A percentile compares a stretch with the other conserved stretches of the same genome.
Conservation (phyloP, 2,797 vertebrate species). For the Pangasius larnaudii region DNA sequence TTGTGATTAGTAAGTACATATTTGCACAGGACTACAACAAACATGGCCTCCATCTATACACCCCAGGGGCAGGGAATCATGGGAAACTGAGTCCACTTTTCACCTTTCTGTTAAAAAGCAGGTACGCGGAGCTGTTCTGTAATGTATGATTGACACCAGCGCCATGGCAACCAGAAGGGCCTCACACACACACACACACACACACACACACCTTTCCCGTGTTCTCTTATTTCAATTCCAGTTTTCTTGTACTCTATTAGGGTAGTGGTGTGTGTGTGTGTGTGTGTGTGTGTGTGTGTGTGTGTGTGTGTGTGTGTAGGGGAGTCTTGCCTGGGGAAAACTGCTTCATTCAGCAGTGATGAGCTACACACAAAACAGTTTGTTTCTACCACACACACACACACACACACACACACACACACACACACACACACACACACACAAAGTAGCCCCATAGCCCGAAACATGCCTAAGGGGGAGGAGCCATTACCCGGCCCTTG, state of each 20-base stretch:
- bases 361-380: neutral
- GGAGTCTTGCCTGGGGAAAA: neutral
- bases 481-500: slow-evolving; percentile 61
- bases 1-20: slow-evolving; percentile 73
- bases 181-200: slow-evolving; percentile 59
- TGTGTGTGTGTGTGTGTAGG: neutral
- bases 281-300: too few relatives aligned
- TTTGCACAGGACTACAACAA: slow-evolving; percentile 70
- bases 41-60: slow-evolving; percentile 54
- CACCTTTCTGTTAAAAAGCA: neutral
- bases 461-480: slow-evolving; percentile 65
- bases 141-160: neutral
- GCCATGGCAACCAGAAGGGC: neutral
- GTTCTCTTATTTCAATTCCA: neutral
- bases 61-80: slow-evolving; percentile 66
- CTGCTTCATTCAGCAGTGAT: neutral
- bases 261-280: too few relatives aligned
- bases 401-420: slow-evolving; percentile 45
- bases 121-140: neutral
- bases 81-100: slow-evolving; percentile 68
- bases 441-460: slow-evolving; percentile 75
- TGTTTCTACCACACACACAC: neutral
- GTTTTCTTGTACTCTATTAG: neutral
- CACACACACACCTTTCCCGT: neutral
- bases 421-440: slow-evolving; percentile 55